Percentiles rank a stretch among this genome's conserved stretches.
phyloP scores from a whole-genome alignment of 2,888 invertebrate genomes.

The Clostera curtula region DNA sequence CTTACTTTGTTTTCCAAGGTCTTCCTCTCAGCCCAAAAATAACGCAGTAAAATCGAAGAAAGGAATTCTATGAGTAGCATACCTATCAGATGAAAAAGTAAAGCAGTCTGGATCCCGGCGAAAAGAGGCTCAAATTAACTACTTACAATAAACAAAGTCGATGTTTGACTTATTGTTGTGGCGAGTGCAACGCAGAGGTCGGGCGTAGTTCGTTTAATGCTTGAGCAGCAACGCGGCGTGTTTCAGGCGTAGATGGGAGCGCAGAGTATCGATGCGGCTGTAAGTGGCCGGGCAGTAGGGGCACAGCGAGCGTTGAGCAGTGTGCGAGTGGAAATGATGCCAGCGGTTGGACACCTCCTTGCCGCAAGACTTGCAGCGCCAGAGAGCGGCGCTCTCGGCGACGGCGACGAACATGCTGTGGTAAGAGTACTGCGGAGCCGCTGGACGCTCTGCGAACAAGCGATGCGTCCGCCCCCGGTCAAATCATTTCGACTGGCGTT shows the following conservation, averaged over 20 bases:
- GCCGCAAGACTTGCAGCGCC: conserved; percentile 88
- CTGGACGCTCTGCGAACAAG: conserved; percentile 48
- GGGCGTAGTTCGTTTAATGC: conserved; percentile 39
- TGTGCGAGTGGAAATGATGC: conserved; percentile 92
- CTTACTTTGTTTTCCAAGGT: too few relatives aligned
- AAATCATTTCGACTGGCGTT: conserved; percentile 12
- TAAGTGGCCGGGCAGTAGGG: conserved; percentile 91
- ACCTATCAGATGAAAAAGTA: too few relatives aligned
- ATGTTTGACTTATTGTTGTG: too few relatives aligned
- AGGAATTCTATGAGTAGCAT: too few relatives aligned
- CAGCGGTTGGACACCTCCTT: conserved; percentile 91
- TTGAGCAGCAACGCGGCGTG: conserved; percentile 75
- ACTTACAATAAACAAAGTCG: too few relatives aligned
- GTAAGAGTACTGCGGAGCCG: conserved; percentile 78
- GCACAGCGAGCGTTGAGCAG: conserved; percentile 85
- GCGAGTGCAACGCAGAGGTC: conserved; percentile 26
- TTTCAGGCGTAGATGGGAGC: conserved; percentile 86
- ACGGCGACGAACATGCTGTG: conserved; percentile 89
- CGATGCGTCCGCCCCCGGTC: conserved; percentile 14
- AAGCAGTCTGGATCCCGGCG: too few relatives aligned
- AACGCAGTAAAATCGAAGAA: too few relatives aligned
- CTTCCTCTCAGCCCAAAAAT: too few relatives aligned
- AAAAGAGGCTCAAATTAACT: too few relatives aligned
- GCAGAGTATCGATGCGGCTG: conserved; percentile 90
- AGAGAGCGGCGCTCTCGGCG: conserved; percentile 81